These are phyloP conservation scores for Saccopteryx leptura DNA, from an alignment of 2,113 vertebrate species.

Conservation along the genomic window DNA sequence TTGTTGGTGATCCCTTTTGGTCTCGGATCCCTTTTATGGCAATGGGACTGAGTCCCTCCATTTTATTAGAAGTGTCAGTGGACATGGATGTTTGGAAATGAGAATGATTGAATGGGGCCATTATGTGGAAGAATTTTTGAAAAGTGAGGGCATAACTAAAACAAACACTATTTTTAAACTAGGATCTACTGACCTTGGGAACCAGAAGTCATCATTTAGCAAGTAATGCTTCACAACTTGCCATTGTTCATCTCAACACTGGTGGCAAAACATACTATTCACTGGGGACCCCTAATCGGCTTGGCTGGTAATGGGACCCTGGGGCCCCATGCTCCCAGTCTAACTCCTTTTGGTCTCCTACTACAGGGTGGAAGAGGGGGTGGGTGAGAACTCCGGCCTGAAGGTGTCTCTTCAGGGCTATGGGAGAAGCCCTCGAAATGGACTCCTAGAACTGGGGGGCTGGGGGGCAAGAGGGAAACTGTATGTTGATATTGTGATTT, in stretches of 20 bases:
- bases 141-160: conserved; percentile 76
- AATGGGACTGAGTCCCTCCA: not conserved
- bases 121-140: conserved; percentile 75
- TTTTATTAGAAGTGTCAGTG: conserved; percentile 64
- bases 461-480: not conserved
- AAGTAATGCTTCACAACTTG: not conserved
- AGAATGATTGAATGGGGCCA: conserved; percentile 69
- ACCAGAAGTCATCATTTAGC: conserved; percentile 61
- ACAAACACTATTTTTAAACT: conserved; percentile 74
- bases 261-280: not conserved
- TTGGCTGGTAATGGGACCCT: not conserved
- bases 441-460: not conserved
- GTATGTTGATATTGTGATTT: not conserved
- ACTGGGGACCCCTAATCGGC: not conserved
- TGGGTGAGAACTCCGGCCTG: not conserved
- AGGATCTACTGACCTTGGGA: conserved; percentile 58
- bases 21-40: conserved; percentile 67
- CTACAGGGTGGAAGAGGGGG: fast-evolving
- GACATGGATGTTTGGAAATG: conserved; percentile 69
- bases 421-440: not conserved
- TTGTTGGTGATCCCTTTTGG: not conserved
- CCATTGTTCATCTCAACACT: not conserved
- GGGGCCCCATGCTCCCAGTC: not conserved
- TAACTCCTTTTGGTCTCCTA: not conserved
- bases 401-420: not conserved